Conservation (phyloP, 2,113 vertebrate species). For the Lepisosteus osseus region DNA sequence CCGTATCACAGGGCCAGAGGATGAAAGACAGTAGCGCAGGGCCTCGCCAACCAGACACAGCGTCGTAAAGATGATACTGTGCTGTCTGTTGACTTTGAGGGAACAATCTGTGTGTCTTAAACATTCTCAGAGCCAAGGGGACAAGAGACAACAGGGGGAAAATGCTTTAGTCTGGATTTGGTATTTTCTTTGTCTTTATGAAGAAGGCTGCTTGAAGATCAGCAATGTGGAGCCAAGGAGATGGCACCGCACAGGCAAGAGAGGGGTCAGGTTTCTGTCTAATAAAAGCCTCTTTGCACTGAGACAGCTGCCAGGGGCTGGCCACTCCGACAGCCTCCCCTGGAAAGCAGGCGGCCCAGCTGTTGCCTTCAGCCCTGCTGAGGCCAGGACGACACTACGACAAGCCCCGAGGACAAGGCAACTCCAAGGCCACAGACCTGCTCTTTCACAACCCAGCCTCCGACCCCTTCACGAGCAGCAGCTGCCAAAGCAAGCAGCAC, state of each 20-base stretch:
- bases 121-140: no score
- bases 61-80: conserved; percentile 49
- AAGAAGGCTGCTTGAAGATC: no score
- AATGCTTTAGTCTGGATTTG: no score
- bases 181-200: no score
- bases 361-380: neutral
- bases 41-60: conserved; percentile 34
- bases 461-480: no score
- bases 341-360: neutral
- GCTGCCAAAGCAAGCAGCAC: no score
- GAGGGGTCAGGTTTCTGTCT: conserved; percentile 58
- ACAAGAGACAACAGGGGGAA: conserved; percentile 13
- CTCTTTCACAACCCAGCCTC: neutral
- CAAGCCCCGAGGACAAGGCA: neutral
- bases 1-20: conserved; percentile 57
- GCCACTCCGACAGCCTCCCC: neutral
- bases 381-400: neutral
- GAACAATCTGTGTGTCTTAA: no score
- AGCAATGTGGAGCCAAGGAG: no score
- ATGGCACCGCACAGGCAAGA: no score
- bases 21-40: conserved; percentile 54
- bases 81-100: conserved; percentile 44
- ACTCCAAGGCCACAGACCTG: neutral
- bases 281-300: conserved; percentile 52
- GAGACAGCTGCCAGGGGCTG: conserved; percentile 68